phyloP scores from a whole-genome alignment of 2,113 vertebrate species.

The Lontra canadensis region DNA sequence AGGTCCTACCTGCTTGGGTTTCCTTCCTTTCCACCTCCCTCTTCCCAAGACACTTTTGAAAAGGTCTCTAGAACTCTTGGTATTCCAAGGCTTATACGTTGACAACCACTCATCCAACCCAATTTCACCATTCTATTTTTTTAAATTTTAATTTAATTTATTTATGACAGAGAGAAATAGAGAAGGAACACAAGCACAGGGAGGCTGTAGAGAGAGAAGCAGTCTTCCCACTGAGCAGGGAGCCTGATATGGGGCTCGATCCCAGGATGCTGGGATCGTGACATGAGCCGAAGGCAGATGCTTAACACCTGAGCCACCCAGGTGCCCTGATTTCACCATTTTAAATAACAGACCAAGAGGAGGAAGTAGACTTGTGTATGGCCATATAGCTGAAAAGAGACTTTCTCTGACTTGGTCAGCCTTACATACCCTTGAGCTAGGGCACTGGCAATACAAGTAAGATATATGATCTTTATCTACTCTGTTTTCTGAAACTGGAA shows the following conservation, averaged over 20 bases:
- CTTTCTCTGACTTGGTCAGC: not conserved
- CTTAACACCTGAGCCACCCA: too few species aligned
- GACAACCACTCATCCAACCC: not conserved
- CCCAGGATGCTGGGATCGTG: too few species aligned
- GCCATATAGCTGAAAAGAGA: not conserved
- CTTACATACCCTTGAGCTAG: not conserved
- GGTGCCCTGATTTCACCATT: not conserved
- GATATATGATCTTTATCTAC: not conserved
- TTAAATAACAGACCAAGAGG: not conserved
- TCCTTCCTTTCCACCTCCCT: not conserved
- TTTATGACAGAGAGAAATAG: too few species aligned
- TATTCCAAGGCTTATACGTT: not conserved
- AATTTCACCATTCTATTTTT: not conserved
- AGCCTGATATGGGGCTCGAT: too few species aligned
- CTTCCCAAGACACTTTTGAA: not conserved
- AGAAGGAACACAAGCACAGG: too few species aligned
- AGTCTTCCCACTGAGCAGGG: too few species aligned
- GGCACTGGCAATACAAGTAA: not conserved
- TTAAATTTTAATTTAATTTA: too few species aligned
- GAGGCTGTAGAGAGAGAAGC: too few species aligned
- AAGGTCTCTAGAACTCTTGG: not conserved
- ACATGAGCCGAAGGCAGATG: too few species aligned
- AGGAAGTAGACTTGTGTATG: not conserved
- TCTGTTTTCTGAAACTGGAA: not conserved
- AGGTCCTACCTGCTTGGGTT: not conserved